Conservation (phyloP, 37 sponge, comb jelly and placozoan species). For the Crambe crambe region DNA sequence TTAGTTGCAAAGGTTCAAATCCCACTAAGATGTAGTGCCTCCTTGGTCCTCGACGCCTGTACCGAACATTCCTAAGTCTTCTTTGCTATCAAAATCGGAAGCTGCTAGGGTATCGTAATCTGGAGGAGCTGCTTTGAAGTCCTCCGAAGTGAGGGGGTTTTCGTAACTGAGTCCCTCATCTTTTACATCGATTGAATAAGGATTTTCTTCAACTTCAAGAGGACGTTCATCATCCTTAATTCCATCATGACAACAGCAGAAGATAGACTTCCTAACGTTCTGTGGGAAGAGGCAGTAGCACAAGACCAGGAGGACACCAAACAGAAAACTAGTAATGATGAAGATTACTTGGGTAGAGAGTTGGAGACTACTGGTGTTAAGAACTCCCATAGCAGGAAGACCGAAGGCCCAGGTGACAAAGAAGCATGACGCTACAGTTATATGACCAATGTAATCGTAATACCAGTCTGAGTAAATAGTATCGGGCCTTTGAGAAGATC, state of each 20-base stretch:
- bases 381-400: constrained; percentile 16
- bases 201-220: neutral
- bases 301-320: constrained; percentile 13
- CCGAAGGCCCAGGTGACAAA: constrained; percentile 37
- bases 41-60: neutral
- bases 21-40: neutral
- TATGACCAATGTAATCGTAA: constrained; percentile 2
- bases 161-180: no score
- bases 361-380: neutral
- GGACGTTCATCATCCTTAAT: neutral
- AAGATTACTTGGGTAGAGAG: constrained; percentile 28
- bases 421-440: neutral
- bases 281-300: constrained; percentile 8
- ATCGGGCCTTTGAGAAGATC: no score
- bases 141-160: no score
- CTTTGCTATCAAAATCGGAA: neutral
- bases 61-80: neutral
- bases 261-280: neutral
- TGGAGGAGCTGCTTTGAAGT: neutral
- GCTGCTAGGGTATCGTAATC: neutral
- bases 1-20: constrained; percentile 1
- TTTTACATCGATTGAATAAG: neutral
- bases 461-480: no score
- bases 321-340: neutral
- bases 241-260: neutral